These are phyloP conservation scores for Gari tellinella DNA, from an alignment of 2,888 invertebrate genomes.

Conservation along the genomic window DNA sequence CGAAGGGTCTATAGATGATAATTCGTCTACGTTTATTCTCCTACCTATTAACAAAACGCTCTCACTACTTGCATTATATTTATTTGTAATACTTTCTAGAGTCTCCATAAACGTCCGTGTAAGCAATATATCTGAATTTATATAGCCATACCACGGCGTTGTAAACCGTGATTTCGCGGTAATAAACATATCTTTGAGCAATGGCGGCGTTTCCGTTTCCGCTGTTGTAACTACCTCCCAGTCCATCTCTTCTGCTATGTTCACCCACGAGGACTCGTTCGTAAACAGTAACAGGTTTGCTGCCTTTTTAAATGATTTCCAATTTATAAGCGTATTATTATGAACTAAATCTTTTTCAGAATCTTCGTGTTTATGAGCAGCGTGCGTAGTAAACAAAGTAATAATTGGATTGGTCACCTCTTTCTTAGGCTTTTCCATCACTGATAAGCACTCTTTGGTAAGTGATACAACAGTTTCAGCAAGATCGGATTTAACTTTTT, in stretches of 20 bases:
- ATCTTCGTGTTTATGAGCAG: conserved; percentile 45
- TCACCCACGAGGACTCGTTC: conserved; percentile 44
- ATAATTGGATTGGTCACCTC: conserved; percentile 21
- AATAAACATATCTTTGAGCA: conserved; percentile 56
- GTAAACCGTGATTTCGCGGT: conserved; percentile 45
- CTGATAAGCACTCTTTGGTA: conserved; percentile 18
- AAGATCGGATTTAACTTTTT: conserved; percentile 9
- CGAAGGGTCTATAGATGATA: conserved; percentile 33
- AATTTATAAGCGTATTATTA: conserved; percentile 64
- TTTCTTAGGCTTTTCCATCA: background rate
- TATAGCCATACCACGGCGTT: conserved; percentile 60
- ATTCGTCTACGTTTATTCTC: conserved; percentile 56
- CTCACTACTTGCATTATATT: conserved; percentile 17
- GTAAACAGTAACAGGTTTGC: conserved; percentile 63
- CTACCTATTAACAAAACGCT: conserved; percentile 55
- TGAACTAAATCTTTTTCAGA: conserved; percentile 56
- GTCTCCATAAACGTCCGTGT: conserved; percentile 48
- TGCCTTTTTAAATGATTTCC: conserved; percentile 56
- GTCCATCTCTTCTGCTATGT: conserved; percentile 34
- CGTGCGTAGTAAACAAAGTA: conserved; percentile 54
- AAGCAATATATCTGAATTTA: conserved; percentile 62
- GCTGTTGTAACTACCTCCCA: conserved; percentile 54
- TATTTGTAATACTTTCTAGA: conserved; percentile 32
- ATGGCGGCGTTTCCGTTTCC: conserved; percentile 39
- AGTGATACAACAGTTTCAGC: conserved; percentile 18